Conservation (phyloP, 2,797 vertebrate species). For the Pantherophis vulpinus region DNA sequence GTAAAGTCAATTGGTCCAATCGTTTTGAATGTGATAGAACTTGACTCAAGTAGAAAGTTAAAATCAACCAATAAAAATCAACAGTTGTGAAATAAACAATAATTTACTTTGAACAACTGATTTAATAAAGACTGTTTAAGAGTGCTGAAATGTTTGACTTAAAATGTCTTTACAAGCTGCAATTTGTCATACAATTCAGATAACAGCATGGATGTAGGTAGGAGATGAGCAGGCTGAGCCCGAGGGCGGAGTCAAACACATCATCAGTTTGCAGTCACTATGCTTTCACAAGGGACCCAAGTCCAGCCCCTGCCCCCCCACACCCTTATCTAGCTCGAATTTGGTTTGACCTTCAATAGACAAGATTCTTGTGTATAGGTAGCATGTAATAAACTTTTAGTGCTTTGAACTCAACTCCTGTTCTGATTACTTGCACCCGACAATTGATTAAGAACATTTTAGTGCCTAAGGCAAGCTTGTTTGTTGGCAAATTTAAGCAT, state of each 20-base stretch:
- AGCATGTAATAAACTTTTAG: no score
- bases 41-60: background rate
- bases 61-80: background rate
- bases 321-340: no score
- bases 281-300: no score
- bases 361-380: no score
- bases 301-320: no score
- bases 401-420: no score
- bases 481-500: background rate
- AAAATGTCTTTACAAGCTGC: background rate
- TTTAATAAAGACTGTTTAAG: background rate
- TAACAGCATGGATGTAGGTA: background rate
- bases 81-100: background rate
- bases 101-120: background rate
- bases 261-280: no score
- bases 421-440: background rate
- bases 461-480: background rate
- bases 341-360: no score
- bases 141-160: background rate
- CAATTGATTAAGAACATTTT: background rate
- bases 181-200: no score
- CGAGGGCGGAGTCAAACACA: no score
- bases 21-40: background rate
- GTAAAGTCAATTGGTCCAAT: background rate
- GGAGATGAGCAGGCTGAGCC: background rate